These are phyloP conservation scores for Colletes gigas DNA, from an alignment of 1,140 invertebrate species.

Conservation along the genomic window DNA sequence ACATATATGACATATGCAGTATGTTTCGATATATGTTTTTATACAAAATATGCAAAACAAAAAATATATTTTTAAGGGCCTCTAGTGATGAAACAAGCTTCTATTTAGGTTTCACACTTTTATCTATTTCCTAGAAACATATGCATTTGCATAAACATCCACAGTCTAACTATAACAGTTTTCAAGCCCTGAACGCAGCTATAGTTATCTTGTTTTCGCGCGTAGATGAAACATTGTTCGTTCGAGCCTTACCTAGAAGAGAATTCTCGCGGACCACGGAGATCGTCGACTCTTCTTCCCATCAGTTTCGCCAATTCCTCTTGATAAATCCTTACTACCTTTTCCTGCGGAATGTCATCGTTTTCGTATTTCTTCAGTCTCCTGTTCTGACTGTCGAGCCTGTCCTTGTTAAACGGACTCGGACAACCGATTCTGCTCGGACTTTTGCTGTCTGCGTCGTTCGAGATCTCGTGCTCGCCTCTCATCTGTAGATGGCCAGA, in stretches of 20 bases:
- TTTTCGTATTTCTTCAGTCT: conserved; percentile 93
- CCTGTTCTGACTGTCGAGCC: conserved; percentile 86
- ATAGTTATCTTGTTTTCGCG: background rate
- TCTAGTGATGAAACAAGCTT: no score
- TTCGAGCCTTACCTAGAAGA: conserved; percentile 72
- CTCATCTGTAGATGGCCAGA: conserved; percentile 88
- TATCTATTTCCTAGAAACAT: no score
- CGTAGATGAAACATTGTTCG: background rate
- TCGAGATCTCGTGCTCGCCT: conserved; percentile 77
- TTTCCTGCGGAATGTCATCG: conserved; percentile 97
- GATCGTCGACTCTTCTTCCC: conserved; percentile 88
- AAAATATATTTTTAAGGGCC: no score
- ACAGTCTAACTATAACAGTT: no score
- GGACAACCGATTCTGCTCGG: conserved; percentile 87
- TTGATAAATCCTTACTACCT: conserved; percentile 97
- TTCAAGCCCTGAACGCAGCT: background rate
- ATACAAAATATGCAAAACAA: no score
- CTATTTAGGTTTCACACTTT: no score
- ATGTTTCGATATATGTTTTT: no score
- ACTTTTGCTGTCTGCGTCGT: conserved; percentile 86
- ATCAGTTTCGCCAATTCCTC: conserved; percentile 97
- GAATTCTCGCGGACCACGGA: conserved; percentile 85
- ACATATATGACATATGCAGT: no score
- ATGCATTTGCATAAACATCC: no score
- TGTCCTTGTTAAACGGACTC: conserved; percentile 88